Evolutionary conservation across 2,797 vertebrate species (phyloP), one percentile per base, ranked within the genome.

Genomic region (Helarctos malayanus): DNA sequence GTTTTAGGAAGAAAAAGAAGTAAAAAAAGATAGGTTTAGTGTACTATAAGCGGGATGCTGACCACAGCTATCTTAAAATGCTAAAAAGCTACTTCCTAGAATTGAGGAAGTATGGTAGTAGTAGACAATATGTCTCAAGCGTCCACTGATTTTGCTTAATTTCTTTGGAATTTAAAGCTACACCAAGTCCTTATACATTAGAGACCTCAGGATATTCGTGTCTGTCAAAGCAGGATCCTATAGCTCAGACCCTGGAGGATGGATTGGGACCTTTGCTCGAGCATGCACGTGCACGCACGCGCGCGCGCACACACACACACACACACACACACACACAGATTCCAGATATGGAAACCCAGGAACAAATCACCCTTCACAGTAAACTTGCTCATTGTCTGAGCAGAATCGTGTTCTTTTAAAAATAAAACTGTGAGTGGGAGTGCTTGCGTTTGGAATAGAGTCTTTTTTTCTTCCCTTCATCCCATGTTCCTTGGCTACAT

Each of bases 361-460:
- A 96, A 86, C 76, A 97, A 97, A 93, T 93, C 87, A 95, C 65
- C 73, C 96, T 96, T 93, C 90, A 89, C 84, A 95, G 92, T 73
- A 96, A 94, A 97, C 76, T 93, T 86, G 88, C 86, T 97, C 97
- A 97, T 97, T 98, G 97, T 98, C 96, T 96, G 93, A 98, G 79
- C 84, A 98, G 95, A 93, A 96, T 92, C 97, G 54, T 97, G 95
- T 95, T 97, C 97, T 97, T 97, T 97, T 95, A 97, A 95, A 98
- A 98, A 97, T 97, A 98, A 98, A 97, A 93, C 76, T 96, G 95
- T 97, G 97, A 98, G 97, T 63, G 52, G 95, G 98, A 98, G 98
- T 94, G 94, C 89, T 97, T 96, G 82, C 6, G 19, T 98, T 98
- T 95, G 96, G 97, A 98, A 97, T 96, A 97, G 97, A 96, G 80